Evolutionary conservation across 2,888 invertebrate species (phyloP).

Genomic region (Liopterus haemorrhoidalis): DNA sequence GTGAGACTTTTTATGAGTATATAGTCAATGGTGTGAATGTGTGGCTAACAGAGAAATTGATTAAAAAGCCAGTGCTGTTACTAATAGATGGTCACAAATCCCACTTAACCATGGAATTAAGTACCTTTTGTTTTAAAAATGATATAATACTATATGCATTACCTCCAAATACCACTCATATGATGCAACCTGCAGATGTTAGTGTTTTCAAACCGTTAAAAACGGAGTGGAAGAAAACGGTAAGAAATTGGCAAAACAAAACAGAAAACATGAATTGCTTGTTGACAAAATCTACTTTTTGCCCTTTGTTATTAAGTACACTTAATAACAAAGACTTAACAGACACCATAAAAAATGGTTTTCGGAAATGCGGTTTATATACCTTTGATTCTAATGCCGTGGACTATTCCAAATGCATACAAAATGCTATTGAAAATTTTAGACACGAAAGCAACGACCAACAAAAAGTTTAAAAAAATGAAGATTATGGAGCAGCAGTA

Average conservation of each 20-base stretch:
- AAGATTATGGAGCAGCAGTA: too few relatives aligned
- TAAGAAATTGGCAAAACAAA: too few relatives aligned
- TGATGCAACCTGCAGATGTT: slow-evolving; percentile 22
- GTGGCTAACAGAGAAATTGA: slow-evolving; percentile 20
- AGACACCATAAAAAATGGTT: slow-evolving; percentile 17
- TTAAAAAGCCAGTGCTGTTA: slow-evolving; percentile 18
- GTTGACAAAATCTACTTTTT: slow-evolving; percentile 11
- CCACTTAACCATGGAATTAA: slow-evolving; percentile 28
- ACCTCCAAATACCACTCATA: slow-evolving; percentile 23
- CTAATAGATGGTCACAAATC: slow-evolving; percentile 32
- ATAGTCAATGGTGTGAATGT: slow-evolving; percentile 20
- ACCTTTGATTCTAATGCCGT: slow-evolving; percentile 17
- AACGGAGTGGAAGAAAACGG: slow-evolving; percentile 27
- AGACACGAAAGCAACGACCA: neutral
- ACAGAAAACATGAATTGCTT: slow-evolving; percentile 15
- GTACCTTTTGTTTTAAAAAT: too few relatives aligned
- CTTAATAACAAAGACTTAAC: slow-evolving; percentile 11
- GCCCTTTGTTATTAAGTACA: slow-evolving; percentile 2
- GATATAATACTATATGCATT: slow-evolving; percentile 23
- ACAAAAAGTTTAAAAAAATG: too few relatives aligned
- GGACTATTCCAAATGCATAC: slow-evolving; percentile 21
- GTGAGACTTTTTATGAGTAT: slow-evolving; percentile 26
- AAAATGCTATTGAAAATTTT: slow-evolving; percentile 17
- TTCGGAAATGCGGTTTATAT: slow-evolving; percentile 19
- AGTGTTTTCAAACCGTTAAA: too few relatives aligned